phyloP scores from a whole-genome alignment of 2,113 vertebrate species.

The Corvus hawaiiensis region DNA sequence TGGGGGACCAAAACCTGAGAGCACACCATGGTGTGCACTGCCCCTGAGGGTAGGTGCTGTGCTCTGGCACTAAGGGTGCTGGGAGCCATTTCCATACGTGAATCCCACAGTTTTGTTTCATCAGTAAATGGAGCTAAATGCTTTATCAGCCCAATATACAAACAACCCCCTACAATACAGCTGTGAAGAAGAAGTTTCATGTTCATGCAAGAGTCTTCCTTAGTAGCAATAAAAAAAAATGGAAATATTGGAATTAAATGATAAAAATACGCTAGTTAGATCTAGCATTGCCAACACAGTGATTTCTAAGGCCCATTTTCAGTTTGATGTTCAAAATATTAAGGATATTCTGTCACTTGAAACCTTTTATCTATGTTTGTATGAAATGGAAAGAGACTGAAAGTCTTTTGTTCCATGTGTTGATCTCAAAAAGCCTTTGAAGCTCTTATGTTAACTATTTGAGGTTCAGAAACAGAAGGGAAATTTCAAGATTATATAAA shows the following conservation, averaged over 20 bases:
- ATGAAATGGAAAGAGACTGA: not conserved
- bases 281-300: not conserved
- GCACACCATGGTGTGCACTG: accelerated
- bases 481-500: slow-evolving; percentile 15
- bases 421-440: slow-evolving; percentile 5
- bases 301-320: not conserved
- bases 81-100: too few species aligned
- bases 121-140: not conserved
- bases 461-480: slow-evolving; percentile 34
- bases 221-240: not conserved
- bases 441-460: not conserved
- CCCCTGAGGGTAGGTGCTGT: not conserved
- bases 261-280: not conserved
- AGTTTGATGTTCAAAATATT: not conserved
- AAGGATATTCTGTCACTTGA: not conserved
- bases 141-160: not conserved
- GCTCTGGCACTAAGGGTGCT: not conserved
- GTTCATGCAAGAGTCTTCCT: not conserved
- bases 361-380: not conserved
- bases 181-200: not conserved
- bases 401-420: not conserved
- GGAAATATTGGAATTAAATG: not conserved
- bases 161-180: not conserved
- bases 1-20: not conserved
- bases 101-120: not conserved